Evolutionary conservation across 2,888 invertebrate genomes (phyloP).

Genomic region (Drosophila diplacantha): DNA sequence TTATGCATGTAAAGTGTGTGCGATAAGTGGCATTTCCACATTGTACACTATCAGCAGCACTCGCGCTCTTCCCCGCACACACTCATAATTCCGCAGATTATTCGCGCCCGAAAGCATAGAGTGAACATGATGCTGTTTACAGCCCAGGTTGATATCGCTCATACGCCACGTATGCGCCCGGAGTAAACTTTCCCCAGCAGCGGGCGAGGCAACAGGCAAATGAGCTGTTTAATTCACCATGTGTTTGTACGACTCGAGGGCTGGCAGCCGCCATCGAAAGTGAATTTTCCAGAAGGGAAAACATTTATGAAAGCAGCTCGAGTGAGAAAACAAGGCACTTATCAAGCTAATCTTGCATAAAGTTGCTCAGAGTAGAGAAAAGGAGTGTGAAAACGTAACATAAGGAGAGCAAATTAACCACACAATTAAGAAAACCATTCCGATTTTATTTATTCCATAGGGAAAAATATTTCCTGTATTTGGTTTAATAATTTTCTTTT

Average conservation of each 20-base stretch:
- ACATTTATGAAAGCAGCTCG: slow-evolving; percentile 7
- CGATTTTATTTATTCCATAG: not conserved
- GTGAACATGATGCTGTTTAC: slow-evolving; percentile 17
- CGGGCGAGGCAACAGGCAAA: slow-evolving; percentile 22
- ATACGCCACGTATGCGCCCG: slow-evolving; percentile 24
- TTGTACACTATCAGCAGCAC: slow-evolving; percentile 22
- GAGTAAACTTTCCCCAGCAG: slow-evolving; percentile 25
- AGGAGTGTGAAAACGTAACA: not conserved
- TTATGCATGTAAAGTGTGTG: slow-evolving; percentile 47
- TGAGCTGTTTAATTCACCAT: slow-evolving; percentile 30
- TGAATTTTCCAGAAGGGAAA: slow-evolving; percentile 17
- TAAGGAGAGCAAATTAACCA: not conserved
- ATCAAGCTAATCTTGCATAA: slow-evolving; percentile 3
- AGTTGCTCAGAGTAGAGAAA: too few relatives aligned
- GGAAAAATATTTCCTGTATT: not conserved
- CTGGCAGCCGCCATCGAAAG: slow-evolving; percentile 4
- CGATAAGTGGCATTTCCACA: slow-evolving; percentile 38
- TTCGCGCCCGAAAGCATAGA: slow-evolving; percentile 33
- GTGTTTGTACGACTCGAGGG: slow-evolving; percentile 4
- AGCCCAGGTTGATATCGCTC: slow-evolving; percentile 16
- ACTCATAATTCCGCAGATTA: slow-evolving; percentile 38
- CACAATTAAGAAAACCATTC: not conserved
- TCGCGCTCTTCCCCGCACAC: not conserved
- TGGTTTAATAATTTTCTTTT: not conserved
- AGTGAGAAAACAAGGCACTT: slow-evolving; percentile 6